phyloP scores from a whole-genome alignment of 2,113 vertebrate species.

The Nesogale talazaci region DNA sequence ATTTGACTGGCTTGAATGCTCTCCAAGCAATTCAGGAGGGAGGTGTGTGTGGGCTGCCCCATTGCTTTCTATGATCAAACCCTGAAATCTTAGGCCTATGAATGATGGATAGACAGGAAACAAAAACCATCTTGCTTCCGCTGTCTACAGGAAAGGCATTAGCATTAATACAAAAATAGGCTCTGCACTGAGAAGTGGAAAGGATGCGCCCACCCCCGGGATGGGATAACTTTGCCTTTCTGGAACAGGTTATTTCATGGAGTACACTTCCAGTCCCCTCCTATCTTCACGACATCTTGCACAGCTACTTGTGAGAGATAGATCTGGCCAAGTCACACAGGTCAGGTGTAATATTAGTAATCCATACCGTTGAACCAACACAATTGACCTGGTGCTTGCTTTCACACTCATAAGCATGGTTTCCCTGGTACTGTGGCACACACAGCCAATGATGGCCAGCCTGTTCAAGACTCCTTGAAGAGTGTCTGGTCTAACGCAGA shows the following conservation, averaged over 20 bases:
- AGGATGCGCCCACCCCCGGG: conserved; percentile 46
- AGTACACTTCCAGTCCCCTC: conserved; percentile 44
- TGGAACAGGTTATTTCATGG: background rate
- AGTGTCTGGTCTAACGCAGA: conserved; percentile 20
- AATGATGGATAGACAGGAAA: conserved; percentile 82
- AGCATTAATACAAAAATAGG: conserved; percentile 56
- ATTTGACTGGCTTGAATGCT: conserved; percentile 41
- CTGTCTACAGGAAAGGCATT: conserved; percentile 70
- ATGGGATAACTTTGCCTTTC: conserved; percentile 7
- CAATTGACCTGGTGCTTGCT: conserved; percentile 32
- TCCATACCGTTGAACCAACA: conserved; percentile 26
- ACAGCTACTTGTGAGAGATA: background rate
- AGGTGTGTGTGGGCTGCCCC: conserved; percentile 61
- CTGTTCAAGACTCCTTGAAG: conserved; percentile 50
- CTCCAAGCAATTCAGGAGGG: conserved; percentile 43
- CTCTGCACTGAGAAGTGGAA: conserved; percentile 62
- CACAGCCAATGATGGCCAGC: conserved; percentile 24
- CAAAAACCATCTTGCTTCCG: conserved; percentile 75
- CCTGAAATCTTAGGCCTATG: conserved; percentile 65
- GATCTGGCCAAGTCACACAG: conserved; percentile 38
- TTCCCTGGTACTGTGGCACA: background rate
- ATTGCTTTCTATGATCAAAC: conserved; percentile 56
- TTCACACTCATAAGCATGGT: conserved; percentile 26
- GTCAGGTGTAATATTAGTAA: conserved; percentile 55
- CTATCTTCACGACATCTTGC: background rate